Conservation (phyloP, 2,797 vertebrate species). For the Trematomus bernacchii region DNA sequence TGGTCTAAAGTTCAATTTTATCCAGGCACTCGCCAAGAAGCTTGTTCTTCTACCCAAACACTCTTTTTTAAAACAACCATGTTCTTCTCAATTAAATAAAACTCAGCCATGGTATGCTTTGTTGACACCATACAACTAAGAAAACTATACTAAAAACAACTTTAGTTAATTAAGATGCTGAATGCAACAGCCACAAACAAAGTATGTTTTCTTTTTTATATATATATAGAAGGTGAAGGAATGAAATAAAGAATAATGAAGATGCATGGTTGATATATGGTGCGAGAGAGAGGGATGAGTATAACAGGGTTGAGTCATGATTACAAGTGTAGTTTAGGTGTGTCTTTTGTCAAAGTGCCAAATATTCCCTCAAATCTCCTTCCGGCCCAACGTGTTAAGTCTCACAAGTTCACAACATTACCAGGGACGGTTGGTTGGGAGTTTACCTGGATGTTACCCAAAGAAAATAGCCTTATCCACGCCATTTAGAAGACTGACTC, state of each 20-base stretch:
- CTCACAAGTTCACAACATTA: neutral
- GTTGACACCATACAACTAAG: too few relatives aligned
- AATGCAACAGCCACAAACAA: neutral
- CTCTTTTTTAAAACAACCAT: too few relatives aligned
- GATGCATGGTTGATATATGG: neutral
- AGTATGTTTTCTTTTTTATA: neutral
- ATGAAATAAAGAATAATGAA: neutral
- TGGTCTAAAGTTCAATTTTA: too few relatives aligned
- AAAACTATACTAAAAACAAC: too few relatives aligned
- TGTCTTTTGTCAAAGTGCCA: neutral
- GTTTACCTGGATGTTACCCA: neutral
- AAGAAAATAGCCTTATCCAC: neutral
- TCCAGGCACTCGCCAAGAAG: too few relatives aligned
- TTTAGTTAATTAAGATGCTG: too few relatives aligned
- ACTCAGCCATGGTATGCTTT: too few relatives aligned
- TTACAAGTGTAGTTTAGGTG: neutral
- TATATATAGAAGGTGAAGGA: neutral
- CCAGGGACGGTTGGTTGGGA: neutral
- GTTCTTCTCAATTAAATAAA: too few relatives aligned
- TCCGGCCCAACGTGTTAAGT: neutral
- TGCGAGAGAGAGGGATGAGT: neutral
- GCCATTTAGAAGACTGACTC: neutral
- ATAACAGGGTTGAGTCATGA: neutral
- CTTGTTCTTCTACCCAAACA: too few relatives aligned
- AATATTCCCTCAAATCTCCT: neutral